phyloP scores from a whole-genome alignment of 2,888 invertebrate species.

The Zelleria hepariella region DNA sequence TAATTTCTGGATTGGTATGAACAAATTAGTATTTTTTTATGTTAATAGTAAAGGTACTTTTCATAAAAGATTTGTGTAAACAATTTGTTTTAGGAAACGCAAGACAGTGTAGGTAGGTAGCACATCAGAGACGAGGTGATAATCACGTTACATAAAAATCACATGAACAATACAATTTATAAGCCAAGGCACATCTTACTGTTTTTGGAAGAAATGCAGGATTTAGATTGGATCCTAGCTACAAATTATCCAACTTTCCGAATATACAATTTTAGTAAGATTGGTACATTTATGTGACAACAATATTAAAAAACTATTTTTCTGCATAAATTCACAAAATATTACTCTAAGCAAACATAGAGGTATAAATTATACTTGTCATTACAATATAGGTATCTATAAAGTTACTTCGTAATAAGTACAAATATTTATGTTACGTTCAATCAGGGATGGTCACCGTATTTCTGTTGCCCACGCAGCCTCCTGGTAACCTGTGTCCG shows the following conservation, averaged over 20 bases:
- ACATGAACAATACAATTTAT: conserved; percentile 53
- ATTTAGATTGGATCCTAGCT: conserved; percentile 70
- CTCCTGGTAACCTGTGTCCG: not conserved
- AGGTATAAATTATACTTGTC: conserved; percentile 50
- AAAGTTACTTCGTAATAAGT: conserved; percentile 59
- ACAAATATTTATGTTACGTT: conserved; percentile 11
- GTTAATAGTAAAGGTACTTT: no score
- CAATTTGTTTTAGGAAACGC: not conserved
- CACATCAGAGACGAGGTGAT: conserved; percentile 46
- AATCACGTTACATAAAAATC: conserved; percentile 42
- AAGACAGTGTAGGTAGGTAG: conserved; percentile 25
- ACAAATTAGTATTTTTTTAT: no score
- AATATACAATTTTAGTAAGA: conserved; percentile 68
- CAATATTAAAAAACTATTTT: conserved; percentile 72
- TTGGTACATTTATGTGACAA: conserved; percentile 72
- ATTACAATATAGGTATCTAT: conserved; percentile 44
- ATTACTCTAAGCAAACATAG: conserved; percentile 70
- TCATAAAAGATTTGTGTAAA: no score
- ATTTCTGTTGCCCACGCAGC: no score
- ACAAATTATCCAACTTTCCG: conserved; percentile 71
- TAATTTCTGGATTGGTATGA: no score
- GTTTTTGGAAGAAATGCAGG: conserved; percentile 63
- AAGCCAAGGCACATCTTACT: conserved; percentile 69
- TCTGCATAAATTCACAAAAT: conserved; percentile 70
- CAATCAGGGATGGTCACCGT: not conserved